A percentile compares a stretch with the other conserved stretches of the same genome.
Conservation (phyloP, 2,113 vertebrate genomes). For the Cariama cristata region DNA sequence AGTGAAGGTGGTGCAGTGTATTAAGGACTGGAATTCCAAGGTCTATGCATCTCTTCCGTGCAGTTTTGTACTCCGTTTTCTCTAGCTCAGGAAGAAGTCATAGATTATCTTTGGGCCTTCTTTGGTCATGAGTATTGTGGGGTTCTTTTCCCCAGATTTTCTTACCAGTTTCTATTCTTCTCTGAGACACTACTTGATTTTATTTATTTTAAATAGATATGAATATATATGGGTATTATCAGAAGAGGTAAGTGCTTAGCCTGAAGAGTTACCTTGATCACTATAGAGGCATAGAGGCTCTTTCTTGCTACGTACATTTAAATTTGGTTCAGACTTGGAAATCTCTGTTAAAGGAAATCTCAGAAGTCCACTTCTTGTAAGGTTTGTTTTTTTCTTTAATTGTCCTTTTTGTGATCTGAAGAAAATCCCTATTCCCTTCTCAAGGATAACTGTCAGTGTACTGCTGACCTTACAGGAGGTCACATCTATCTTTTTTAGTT, state of each 20-base stretch:
- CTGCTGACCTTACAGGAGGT: neutral
- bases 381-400: neutral
- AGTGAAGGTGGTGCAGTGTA: neutral
- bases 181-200: neutral
- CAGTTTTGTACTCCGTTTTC: neutral
- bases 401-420: neutral
- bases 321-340: neutral
- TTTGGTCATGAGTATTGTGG: neutral
- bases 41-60: neutral
- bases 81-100: neutral
- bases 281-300: neutral
- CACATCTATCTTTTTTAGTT: neutral
- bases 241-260: neutral
- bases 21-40: neutral
- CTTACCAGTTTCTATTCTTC: neutral
- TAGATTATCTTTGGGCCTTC: neutral
- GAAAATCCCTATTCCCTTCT: neutral
- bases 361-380: neutral
- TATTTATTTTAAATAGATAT: neutral
- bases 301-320: neutral
- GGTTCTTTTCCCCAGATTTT: neutral
- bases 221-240: neutral
- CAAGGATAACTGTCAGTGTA: neutral
- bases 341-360: slow-evolving; percentile 7
- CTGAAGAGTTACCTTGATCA: neutral